Evolutionary conservation across 1,140 invertebrate species (phyloP), one percentile per base, ranked within the genome.

Genomic region (Calliphora vicina): DNA sequence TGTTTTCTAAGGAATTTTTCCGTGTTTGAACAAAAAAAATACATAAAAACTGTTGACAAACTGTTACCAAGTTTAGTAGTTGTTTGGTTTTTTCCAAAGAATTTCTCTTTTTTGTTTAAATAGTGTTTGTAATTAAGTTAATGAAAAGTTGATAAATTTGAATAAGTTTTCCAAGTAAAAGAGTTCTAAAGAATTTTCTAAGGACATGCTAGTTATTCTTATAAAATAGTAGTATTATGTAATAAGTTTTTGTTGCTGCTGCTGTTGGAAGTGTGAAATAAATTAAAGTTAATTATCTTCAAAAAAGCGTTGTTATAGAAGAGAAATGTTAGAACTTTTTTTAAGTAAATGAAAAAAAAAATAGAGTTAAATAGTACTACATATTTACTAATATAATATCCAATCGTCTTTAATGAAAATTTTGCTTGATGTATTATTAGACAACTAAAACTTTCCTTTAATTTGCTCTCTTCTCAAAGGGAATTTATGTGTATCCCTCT

Each of bases 91-190:
- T 20, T 25, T 17, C 35, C 35, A 35, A 23, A 23, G 61, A 20
- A 67, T 67, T 23, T 12, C 0, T 57, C 5, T n/a, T n/a, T 57
- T 67, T 20, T 67, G 61, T 67, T 67, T 67, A 67, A 67, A 67
- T 67, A 67, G 20, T 67, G n/a, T 67, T 67, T 23, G 61, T 25
- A 67, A 67, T 67, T 67, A 67, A 67, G 61, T 67, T 67, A 67
- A 67, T 57, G 20, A 67, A 67, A 67, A 67, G n/a, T 67, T 67
- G n/a, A 67, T 67, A 67, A 67, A 67, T 67, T 67, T 67, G 2
- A 8, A 67, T 23, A 23, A 67, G 57, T 23, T 20, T 20, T 67
- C 17, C 45, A 0, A n/a, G 17, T 57, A 57, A 57, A 57, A 57
- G 50, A 57, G 50, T n/a, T 57, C n/a, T 57, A 17, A 57, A 57